Base-by-base conservation (phyloP, 1,140 invertebrate genomes). In the Bombus consobrinus region DNA sequence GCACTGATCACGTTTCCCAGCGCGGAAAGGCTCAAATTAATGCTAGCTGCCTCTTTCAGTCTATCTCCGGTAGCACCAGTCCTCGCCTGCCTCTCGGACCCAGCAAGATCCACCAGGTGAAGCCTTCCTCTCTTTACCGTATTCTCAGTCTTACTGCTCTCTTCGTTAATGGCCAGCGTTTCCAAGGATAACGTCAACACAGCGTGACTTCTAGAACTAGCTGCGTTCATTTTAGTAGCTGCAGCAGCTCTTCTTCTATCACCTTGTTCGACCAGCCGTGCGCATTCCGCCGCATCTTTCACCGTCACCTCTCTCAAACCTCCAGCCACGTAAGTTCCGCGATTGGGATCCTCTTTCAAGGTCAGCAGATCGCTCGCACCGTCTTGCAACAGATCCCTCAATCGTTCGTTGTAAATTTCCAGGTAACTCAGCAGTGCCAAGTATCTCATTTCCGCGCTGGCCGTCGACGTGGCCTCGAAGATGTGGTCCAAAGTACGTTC, bases 1-100 rank as follows among this genome's bases (percentile, higher is more conserved):
- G 98, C 98, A 25, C 98, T 99, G 81, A 99, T 99, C 0, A 99
- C 98, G 95, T 99, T 99, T 28, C 98, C 98, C 66, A 99, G 94
- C 1, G 98, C 98, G 22, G 98, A 99, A 28, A 99, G 95, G 13
- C 98, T 99, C n/a, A 99, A 94, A 95, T 99, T 99, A 83, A 99
- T 99, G 95, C 99, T 99, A 1, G 98, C 99, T 0, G 98, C 98
- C 96, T 99, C 98, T 93, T 98, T 99, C 37, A 99, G 95, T 37
- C 98, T 95, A 86, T 99, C 98, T 0, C 98, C 98, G 4, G 97
- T 97, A 2, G 98, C 97, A 22, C 98, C 97, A 57, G 98, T 98
- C 94, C 98, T 98, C 0, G 96, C 96, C 94, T 98, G 98, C 87
- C 98, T 94, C 93, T 99, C 98, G 85, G 97, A 98, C 5, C 98